Evolutionary conservation across 2,888 invertebrate species (phyloP), one percentile per base, ranked within the genome.

Genomic region (Petrophora chlorosata): DNA sequence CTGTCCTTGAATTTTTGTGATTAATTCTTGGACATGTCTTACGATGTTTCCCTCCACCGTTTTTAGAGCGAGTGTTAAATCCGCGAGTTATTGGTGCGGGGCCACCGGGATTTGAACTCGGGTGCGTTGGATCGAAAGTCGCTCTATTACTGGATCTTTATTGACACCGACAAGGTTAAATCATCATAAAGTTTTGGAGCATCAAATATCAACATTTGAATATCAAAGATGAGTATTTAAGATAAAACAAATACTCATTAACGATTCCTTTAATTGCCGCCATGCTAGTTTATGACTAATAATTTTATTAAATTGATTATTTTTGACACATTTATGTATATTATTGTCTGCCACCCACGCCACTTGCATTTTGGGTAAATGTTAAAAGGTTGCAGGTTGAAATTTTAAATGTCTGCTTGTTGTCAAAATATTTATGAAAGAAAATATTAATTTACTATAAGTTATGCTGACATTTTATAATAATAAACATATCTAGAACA

Each of bases 251-350:
- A 50, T 17, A 39, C 9, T 22, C n/a, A 39, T 39, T 19, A 43
- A 50, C 10, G 22, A 15, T 34, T 49, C 15, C 29, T 49, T 50
- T 50, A 50, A 50, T 50, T 44, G 16, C 34, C 16, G 29, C 26
- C 12, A 23, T 12, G 32, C 49, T 47, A 39, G 40, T 60, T 60
- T 52, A 56, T 29, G 44, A 52, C 36, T 17, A 33, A 46, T 52
- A 48, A 38, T 36, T 45, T 47, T 30, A 41, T 39, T 52, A 41
- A 44, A 46, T 45, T 53, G 30, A 13, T 25, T 26, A 28, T 14
- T 38, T 51, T 38, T 43, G 56, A 45, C 53, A 53, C 38, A 45
- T 52, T 30, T 34, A 36, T 56, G 42, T 41, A 38, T 33, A 33
- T 28, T 29, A 40, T 17, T 25, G 25, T 34, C 5, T 17, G 19